phyloP scores from a whole-genome alignment of 1,140 invertebrate genomes.

The Bombus fervidus region DNA sequence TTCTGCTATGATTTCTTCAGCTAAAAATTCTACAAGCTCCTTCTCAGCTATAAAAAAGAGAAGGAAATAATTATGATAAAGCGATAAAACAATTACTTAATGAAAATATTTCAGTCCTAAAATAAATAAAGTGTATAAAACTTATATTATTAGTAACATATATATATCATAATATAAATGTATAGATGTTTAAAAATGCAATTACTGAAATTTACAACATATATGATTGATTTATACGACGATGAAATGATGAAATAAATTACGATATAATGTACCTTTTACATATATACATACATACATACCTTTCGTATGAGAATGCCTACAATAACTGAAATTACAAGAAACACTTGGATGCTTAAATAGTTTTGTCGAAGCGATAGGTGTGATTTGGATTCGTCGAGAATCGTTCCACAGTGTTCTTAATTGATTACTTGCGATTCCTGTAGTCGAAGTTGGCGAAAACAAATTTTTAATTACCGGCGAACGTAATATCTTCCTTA shows the following conservation, averaged over 20 bases:
- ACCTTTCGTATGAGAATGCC: conserved; percentile 87
- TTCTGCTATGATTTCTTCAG: conserved; percentile 94
- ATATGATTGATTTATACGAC: neutral
- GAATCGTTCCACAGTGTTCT: conserved; percentile 87
- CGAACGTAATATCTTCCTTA: conserved; percentile 84
- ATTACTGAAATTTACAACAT: conserved; percentile 58
- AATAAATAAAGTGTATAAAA: conserved; percentile 18
- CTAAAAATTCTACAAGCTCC: conserved; percentile 93
- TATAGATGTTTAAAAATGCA: neutral
- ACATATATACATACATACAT: too few relatives aligned
- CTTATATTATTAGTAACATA: neutral
- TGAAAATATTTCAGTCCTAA: conserved; percentile 15
- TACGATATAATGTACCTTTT: conserved; percentile 84
- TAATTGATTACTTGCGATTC: conserved; percentile 84
- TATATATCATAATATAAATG: neutral
- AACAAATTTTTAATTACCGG: conserved; percentile 81
- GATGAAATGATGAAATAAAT: neutral
- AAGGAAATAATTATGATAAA: conserved; percentile 36
- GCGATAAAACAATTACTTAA: conserved; percentile 15
- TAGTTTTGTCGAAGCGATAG: conserved; percentile 64
- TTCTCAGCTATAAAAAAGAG: conserved; percentile 86
- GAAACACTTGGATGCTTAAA: conserved; percentile 78
- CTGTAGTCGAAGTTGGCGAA: conserved; percentile 80
- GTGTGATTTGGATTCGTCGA: conserved; percentile 72
- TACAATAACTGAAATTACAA: conserved; percentile 86